Percentiles rank a stretch among this genome's conserved stretches.
phyloP scores from a whole-genome alignment of 2,113 vertebrate species.

The Sinocyclocheilus grahami region DNA sequence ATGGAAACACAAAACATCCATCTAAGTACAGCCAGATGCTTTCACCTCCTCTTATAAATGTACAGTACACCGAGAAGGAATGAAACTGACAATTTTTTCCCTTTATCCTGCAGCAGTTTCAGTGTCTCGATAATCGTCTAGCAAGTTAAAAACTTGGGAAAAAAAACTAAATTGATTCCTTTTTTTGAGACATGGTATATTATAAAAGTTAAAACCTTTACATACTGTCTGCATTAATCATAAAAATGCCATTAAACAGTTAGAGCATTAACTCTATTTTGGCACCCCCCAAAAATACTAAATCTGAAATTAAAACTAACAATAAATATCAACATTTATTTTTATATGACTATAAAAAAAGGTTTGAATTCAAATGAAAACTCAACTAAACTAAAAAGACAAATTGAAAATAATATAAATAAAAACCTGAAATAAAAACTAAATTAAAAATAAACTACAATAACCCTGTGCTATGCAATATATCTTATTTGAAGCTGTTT shows the following conservation, averaged over 20 bases:
- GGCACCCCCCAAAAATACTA: no score
- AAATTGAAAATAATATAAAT: not conserved
- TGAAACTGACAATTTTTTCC: not conserved
- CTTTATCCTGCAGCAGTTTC: not conserved
- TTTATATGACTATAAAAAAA: not conserved
- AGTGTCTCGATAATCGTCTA: not conserved
- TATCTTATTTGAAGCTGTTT: no score
- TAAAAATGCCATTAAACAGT: not conserved
- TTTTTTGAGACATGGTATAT: no score
- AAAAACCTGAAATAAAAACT: not conserved
- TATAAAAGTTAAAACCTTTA: no score
- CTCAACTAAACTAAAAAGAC: not conserved
- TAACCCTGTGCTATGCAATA: no score
- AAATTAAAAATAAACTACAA: no score
- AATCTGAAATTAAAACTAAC: not conserved
- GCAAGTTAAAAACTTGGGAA: no score
- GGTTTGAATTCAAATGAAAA: no score
- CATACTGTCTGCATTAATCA: no score
- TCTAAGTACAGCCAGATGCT: constrained; percentile 60
- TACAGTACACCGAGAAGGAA: constrained; percentile 8
- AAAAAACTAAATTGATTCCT: no score
- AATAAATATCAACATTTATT: not conserved
- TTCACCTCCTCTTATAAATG: constrained; percentile 63
- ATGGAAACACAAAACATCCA: constrained; percentile 44
- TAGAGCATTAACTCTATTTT: not conserved